Percentiles rank a stretch among this genome's conserved stretches.
These are phyloP conservation scores for Intellagama lesueurii DNA, from an alignment of 2,797 vertebrate genomes.

Conservation along the genomic window DNA sequence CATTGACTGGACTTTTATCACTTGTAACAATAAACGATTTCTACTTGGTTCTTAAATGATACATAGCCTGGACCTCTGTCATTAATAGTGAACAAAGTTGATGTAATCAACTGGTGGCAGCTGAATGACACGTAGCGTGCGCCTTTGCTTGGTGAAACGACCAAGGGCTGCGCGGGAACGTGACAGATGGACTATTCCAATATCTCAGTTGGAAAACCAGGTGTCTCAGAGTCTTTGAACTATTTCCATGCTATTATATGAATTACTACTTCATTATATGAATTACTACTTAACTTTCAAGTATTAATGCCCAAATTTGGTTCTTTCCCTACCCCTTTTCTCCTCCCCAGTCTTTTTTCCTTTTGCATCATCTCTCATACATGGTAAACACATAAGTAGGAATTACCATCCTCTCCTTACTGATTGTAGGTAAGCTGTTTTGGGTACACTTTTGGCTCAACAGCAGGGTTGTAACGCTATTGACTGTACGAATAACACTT, in stretches of 20 bases:
- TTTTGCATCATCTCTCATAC: background rate
- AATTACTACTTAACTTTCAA: background rate
- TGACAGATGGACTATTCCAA: background rate
- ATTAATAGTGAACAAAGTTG: no score
- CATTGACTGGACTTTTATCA: no score
- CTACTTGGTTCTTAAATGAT: no score
- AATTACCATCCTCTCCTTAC: background rate
- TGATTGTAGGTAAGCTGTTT: background rate
- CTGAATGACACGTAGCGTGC: no score
- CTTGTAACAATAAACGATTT: no score
- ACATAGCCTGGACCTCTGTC: no score
- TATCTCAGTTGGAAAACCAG: background rate
- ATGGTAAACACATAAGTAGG: no score
- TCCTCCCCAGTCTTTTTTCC: background rate
- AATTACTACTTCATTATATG: background rate
- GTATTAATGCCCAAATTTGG: background rate
- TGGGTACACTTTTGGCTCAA: background rate
- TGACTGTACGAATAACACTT: background rate
- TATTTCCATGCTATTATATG: background rate
- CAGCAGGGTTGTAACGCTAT: background rate
- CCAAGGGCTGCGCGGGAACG: no score
- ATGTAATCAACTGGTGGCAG: no score
- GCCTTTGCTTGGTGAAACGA: no score
- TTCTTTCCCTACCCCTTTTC: background rate
- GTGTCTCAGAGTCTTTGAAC: background rate